phyloP scores from a whole-genome alignment of 2,113 vertebrate genomes.

The Cyphotilapia sp. region DNA sequence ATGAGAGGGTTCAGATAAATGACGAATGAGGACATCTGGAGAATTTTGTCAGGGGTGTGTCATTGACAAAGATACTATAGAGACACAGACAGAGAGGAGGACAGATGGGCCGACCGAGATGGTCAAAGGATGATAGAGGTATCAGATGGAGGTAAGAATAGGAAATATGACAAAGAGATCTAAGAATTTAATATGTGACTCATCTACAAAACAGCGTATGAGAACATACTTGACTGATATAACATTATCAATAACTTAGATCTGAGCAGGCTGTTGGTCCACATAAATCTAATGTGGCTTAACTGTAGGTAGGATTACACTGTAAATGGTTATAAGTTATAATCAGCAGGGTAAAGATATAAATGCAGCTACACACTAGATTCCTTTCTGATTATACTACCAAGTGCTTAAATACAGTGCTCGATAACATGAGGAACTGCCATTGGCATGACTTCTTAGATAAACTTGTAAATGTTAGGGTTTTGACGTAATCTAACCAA shows the following conservation, averaged over 20 bases:
- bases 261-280: not conserved
- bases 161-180: not conserved
- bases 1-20: constrained; percentile 11
- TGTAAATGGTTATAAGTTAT: not conserved
- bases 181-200: not conserved
- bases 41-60: not conserved
- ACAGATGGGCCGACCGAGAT: not conserved
- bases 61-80: not conserved
- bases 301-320: not conserved
- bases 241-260: not conserved
- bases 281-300: not conserved
- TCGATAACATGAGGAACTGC: not conserved
- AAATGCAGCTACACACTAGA: not conserved
- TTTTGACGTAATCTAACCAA: not conserved
- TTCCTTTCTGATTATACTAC: not conserved
- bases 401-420: not conserved
- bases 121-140: not conserved
- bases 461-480: not conserved
- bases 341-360: not conserved
- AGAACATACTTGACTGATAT: not conserved
- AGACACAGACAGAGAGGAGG: not conserved
- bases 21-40: constrained; percentile 35
- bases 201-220: not conserved
- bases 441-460: not conserved
- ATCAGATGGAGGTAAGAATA: not conserved